A percentile compares a stretch with the other conserved stretches of the same genome.
Conservation (phyloP, 2,113 vertebrate species). For the Chlamydotis undulata region DNA sequence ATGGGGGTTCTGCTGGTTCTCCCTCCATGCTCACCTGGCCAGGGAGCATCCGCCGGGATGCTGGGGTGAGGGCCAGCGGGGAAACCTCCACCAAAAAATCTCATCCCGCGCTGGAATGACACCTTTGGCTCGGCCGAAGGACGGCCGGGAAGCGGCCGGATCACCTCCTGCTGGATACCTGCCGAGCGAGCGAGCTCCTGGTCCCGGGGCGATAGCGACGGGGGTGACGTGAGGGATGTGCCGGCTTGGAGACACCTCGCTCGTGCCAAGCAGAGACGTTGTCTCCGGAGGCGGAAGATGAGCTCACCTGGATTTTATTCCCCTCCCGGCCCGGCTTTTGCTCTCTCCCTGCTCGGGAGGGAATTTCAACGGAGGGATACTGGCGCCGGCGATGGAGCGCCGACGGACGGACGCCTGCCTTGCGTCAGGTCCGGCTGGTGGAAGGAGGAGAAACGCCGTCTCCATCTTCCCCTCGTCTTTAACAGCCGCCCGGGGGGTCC, state of each 20-base stretch:
- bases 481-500: neutral
- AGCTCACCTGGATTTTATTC: conserved; percentile 53
- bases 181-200: neutral
- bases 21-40: neutral
- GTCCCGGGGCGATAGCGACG: neutral
- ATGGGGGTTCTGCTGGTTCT: too few relatives aligned
- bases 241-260: neutral
- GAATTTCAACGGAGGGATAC: neutral
- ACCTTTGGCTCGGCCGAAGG: neutral
- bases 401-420: neutral
- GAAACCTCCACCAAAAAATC: neutral
- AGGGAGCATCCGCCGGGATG: neutral
- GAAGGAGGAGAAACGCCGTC: accelerated
- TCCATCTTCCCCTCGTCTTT: neutral
- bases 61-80: neutral
- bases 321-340: conserved; percentile 29
- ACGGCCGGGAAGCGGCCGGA: neutral
- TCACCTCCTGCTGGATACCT: conserved; percentile 7
- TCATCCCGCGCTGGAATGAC: neutral
- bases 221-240: conserved; percentile 53
- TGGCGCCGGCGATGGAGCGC: neutral
- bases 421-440: neutral
- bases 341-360: neutral
- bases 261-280: neutral
- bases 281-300: neutral